Base-by-base conservation (phyloP, 64 coral and sea anemone genomes). In the Acropora yongei region DNA sequence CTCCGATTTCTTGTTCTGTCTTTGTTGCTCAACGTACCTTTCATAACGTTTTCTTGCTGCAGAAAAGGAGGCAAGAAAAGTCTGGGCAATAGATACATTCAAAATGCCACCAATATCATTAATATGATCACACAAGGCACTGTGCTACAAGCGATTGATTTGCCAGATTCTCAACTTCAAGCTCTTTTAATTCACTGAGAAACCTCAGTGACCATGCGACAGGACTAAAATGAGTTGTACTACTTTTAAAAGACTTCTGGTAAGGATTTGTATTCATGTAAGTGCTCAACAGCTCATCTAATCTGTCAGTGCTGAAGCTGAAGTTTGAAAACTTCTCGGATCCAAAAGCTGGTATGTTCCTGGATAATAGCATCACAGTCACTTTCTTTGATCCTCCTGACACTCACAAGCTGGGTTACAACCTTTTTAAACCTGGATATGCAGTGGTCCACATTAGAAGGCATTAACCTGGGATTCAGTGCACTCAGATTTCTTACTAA, bases 181-280 rank as follows among this genome's bases (percentile, higher is more conserved):
- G 16, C 71, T 90, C 76, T 69, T 81, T 78, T 30, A 30, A 72
- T 93, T 88, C 40, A 95, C 75, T n/a, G 93, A 95, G 47, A 91
- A 95, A 44, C 82, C 82, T 44, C 88, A n/a, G n/a, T 90, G 88
- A 12, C 88, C 88, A 87, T 86, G 81, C 69, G 74, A 95, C 46
- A 95, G 80, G 63, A 65, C 61, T 42, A 91, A 75, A 75, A 94
- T 42, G 66, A 84, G 16, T 43, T 90, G 89, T 45, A 90, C 80
- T 67, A 94, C 74, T 30, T 76, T 79, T 58, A 60, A 75, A 88
- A 40, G 90, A 82, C 75, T 77, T 90, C 63, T 93, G 87, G 84
- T 77, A 93, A 17, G 11, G 20, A 40, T 80, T 74, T 80, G 75
- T 77, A 43, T 8, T 18, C 88, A 95, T 95, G 81, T 53, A 83